Base-by-base conservation (phyloP, 35 echinoderm and acorn worm genomes). In the Apostichopus californicus region DNA sequence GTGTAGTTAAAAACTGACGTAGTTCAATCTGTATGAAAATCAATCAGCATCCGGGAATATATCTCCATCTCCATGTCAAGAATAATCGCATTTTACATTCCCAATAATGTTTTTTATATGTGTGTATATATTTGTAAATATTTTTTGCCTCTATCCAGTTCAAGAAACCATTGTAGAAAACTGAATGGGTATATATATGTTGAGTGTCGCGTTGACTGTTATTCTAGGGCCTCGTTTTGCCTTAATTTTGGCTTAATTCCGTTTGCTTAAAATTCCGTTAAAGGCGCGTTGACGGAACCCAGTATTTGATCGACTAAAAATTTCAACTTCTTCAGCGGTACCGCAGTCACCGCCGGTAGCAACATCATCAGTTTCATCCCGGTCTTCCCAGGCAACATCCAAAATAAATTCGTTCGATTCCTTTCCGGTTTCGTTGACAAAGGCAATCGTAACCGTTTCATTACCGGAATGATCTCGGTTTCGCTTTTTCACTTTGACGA, bases 361-460 rank as follows among this genome's bases (percentile, higher is more conserved):
- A 18, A 17, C 9, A 68, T 11, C 64, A 34, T 54, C 78, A 14
- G n/a, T 34, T 14, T 46, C 24, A 13, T 46, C 24, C 5, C 34
- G 21, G 5, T 80, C 78, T 8, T 34, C 20, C 78, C 78, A 80
- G 10, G 78, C 6, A 7, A 80, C 78, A 80, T 80, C 78, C 78
- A 80, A 12, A 8, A 26, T 80, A 54, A 80, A 80, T 46, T 80
- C 78, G 9, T 25, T 54, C 5, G 20, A 25, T 25, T 80, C 78
- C 12, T 80, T 21, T 54, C 78, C 78, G 12, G 78, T 26, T 46
- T 80, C 78, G 25, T 80, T 80, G 24, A 80, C 14, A 12, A 80
- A 80, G 8, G 26, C 53, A 80, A 80, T 80, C 22, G 78, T 80
- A 14, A 80, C 78, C 5, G 24, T 80, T 80, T 80, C 78, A 54